Percentiles rank a stretch among this genome's conserved stretches.
phyloP scores from a whole-genome alignment of 2,113 vertebrate genomes.

The Rhipidura dahli region DNA sequence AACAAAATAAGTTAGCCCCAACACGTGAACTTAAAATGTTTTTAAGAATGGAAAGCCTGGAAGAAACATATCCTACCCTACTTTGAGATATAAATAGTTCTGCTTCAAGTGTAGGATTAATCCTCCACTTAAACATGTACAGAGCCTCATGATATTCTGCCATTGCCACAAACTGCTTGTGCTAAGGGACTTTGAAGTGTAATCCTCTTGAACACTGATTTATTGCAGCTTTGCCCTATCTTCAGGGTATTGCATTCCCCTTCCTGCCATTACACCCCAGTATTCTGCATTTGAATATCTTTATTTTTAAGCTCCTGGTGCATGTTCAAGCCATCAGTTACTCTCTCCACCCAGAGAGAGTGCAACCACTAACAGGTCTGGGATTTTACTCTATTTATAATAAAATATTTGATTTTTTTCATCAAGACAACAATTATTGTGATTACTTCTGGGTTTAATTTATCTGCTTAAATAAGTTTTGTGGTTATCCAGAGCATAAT shows the following conservation, averaged over 20 bases:
- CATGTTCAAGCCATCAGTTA: neutral
- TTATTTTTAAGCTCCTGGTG: neutral
- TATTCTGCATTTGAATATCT: neutral
- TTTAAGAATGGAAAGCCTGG: neutral
- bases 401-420: neutral
- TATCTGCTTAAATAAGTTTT: neutral
- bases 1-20: neutral
- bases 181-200: neutral
- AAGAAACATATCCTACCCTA: neutral
- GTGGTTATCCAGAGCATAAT: neutral
- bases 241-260: neutral
- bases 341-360: neutral
- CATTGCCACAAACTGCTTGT: neutral
- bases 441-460: neutral
- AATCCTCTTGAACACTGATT: neutral
- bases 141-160: neutral
- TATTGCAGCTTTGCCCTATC: neutral
- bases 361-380: neutral
- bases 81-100: neutral
- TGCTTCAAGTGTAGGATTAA: neutral
- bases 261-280: neutral
- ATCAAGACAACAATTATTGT: neutral
- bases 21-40: neutral
- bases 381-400: neutral
- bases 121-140: neutral